A percentile compares a stretch with the other conserved stretches of the same genome.
Evolutionary conservation across 2,888 invertebrate species (phyloP).

Genomic region (Ennomos erosarius): DNA sequence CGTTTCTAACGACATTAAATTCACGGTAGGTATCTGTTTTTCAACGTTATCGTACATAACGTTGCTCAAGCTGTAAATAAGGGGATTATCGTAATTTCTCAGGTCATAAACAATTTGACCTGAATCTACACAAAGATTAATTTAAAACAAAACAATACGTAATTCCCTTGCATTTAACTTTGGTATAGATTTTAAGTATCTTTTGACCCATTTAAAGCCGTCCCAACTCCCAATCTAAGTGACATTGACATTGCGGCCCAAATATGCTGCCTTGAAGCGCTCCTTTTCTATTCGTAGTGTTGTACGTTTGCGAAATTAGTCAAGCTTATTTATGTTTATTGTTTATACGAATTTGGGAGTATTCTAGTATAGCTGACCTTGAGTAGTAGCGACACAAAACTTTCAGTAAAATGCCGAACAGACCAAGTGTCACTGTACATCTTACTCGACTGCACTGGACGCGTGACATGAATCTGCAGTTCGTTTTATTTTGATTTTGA

Average conservation of each 20-base stretch:
- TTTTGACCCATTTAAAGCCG: conserved; percentile 21
- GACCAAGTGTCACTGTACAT: conserved; percentile 55
- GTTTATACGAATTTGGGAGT: conserved; percentile 51
- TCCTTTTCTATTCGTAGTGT: conserved; percentile 32
- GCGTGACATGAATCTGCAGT: conserved; percentile 48
- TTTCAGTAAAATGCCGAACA: conserved; percentile 33
- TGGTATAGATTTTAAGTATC: conserved; percentile 28
- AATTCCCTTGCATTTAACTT: conserved; percentile 24
- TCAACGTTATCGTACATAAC: conserved; percentile 33
- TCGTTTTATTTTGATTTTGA: conserved; percentile 42
- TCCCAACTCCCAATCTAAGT: conserved; percentile 51
- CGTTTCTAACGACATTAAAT: conserved; percentile 22
- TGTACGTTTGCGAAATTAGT: conserved; percentile 45
- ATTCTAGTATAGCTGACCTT: conserved; percentile 55
- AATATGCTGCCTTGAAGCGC: conserved; percentile 50
- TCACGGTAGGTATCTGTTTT: conserved; percentile 23
- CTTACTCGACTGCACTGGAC: conserved; percentile 39
- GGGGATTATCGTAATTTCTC: conserved; percentile 35
- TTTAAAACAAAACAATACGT: conserved; percentile 41
- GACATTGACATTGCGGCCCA: conserved; percentile 60
- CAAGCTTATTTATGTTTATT: conserved; percentile 47
- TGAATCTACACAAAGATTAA: conserved; percentile 49
- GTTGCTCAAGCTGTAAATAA: conserved; percentile 30
- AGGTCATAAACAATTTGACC: conserved; percentile 48
- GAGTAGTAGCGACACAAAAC: conserved; percentile 39